phyloP scores from a whole-genome alignment of 2,888 invertebrate genomes.

The Sympetrum striolatum region DNA sequence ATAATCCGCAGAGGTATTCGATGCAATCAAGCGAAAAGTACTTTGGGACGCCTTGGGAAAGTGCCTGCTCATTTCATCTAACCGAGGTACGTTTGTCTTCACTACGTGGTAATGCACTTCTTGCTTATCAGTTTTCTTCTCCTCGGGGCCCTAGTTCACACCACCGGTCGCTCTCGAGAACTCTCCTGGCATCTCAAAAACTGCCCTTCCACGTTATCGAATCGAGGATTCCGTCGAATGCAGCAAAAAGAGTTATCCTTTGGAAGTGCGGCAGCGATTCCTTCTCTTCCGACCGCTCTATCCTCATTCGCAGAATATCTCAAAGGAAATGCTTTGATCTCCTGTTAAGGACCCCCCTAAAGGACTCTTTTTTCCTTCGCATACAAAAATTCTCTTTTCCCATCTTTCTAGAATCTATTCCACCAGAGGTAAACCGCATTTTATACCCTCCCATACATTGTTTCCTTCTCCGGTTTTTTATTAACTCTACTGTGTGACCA shows the following conservation, averaged over 20 bases:
- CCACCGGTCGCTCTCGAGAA: neutral
- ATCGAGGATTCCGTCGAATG: neutral
- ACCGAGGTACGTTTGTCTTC: neutral
- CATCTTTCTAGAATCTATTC: neutral
- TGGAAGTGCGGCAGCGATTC: neutral
- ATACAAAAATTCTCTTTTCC: neutral
- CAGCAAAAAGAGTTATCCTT: neutral
- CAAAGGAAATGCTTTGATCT: conserved; percentile 19
- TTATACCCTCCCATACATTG: neutral
- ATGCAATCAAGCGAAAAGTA: too few species aligned
- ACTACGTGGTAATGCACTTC: neutral
- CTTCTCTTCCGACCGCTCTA: neutral
- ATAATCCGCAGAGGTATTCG: too few species aligned
- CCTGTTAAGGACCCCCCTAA: neutral
- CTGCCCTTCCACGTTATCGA: neutral
- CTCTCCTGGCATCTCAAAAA: neutral
- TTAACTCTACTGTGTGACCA: neutral
- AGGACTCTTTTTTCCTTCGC: neutral
- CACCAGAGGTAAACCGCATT: neutral
- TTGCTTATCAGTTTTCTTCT: neutral
- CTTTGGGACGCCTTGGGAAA: too few species aligned
- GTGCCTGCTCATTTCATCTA: too few species aligned
- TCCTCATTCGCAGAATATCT: neutral
- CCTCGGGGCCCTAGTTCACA: neutral
- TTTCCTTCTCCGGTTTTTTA: neutral